A percentile compares a stretch with the other conserved stretches of the same genome.
Conservation (phyloP, 2,113 vertebrate species). For the Tychaedon coryphoeus region DNA sequence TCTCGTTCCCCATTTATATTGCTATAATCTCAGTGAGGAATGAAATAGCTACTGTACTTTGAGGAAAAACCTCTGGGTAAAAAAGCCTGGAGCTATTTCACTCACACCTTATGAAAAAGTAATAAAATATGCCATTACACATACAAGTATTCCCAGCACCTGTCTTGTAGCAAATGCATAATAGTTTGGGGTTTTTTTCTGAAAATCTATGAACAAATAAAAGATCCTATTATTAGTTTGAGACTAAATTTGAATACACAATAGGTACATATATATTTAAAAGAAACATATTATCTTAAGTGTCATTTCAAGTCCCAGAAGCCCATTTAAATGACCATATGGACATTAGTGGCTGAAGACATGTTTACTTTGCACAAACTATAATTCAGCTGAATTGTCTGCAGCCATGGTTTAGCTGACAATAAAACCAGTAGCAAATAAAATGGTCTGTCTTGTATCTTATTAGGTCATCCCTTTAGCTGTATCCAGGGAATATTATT, state of each 20-base stretch:
- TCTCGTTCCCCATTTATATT: not conserved
- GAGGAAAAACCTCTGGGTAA: not conserved
- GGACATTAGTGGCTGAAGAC: not conserved
- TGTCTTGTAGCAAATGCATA: not conserved
- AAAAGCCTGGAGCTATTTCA: not conserved
- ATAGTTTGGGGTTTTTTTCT: not conserved
- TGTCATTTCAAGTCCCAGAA: not conserved
- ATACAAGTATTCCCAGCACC: not conserved
- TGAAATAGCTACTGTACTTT: not conserved
- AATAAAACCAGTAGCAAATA: not conserved
- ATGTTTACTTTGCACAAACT: not conserved
- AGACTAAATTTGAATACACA: not conserved
- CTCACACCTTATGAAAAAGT: slow-evolving; percentile 2
- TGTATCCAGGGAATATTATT: not conserved
- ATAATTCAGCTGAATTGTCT: not conserved
- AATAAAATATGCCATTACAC: not conserved
- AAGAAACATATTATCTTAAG: not conserved
- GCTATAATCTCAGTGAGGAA: not conserved
- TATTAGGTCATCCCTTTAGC: not conserved
- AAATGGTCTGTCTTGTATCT: not conserved
- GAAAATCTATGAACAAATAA: not conserved
- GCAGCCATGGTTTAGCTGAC: not conserved
- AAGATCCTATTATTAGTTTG: not conserved
- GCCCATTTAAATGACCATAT: not conserved
- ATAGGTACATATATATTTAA: not conserved